Evolutionary conservation across 2,888 invertebrate species (phyloP).

Genomic region (Hirudinaria manillensis): DNA sequence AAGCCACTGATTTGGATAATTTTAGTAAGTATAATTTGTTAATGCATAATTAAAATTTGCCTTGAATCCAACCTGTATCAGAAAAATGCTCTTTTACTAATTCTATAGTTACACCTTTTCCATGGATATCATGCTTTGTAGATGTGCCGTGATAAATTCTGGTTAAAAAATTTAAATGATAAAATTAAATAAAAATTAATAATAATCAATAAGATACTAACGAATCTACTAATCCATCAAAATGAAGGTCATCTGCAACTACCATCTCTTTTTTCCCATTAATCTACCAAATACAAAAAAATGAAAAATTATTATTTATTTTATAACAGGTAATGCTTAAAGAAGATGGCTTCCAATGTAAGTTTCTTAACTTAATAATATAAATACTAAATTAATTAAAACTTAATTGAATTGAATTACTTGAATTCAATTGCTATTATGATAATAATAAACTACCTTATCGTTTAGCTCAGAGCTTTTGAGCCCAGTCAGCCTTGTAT

Average conservation of each 20-base stretch:
- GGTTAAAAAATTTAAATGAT: not conserved
- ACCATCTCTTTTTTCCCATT: not conserved
- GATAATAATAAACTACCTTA: conserved; percentile 45
- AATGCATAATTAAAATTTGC: not conserved
- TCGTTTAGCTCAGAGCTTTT: conserved; percentile 84
- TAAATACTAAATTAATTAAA: too few species aligned
- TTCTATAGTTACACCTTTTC: not conserved
- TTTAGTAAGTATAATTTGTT: not conserved
- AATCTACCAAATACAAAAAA: not conserved
- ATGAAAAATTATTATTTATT: not conserved
- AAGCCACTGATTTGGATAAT: not conserved
- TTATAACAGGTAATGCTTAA: not conserved
- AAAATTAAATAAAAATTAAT: not conserved
- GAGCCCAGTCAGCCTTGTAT: conserved; percentile 84
- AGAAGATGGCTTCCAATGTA: not conserved
- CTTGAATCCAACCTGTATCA: conserved; percentile 7
- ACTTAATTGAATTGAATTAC: not conserved
- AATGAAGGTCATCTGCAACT: conserved; percentile 3
- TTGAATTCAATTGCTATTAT: not conserved
- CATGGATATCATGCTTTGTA: not conserved
- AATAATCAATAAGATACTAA: not conserved
- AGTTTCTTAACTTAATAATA: too few species aligned
- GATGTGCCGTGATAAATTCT: conserved; percentile 9
- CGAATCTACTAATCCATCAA: conserved; percentile 11
- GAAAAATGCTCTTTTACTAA: not conserved